Base-by-base conservation (phyloP, 2,888 invertebrate genomes). In the Blera fallax region DNA sequence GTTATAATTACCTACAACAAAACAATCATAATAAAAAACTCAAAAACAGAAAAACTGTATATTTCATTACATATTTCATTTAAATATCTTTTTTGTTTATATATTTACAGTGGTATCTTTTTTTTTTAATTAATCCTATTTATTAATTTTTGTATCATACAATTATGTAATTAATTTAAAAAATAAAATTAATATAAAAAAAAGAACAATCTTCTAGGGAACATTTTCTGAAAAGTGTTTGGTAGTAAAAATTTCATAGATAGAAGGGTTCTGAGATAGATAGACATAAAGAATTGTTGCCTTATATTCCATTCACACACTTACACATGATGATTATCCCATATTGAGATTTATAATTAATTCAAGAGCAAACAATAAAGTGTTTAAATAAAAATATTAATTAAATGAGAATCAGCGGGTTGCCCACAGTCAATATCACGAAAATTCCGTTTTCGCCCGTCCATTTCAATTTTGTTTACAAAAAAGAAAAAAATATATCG, bases 91-190 rank as follows among this genome's bases (percentile, higher is more conserved):
- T 70, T 56, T 69, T 50, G 45, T 48, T 65, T 77, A 29, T 70
- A 52, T 84, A 84, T 84, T 74, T 84, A 84, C 84, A 84, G 16
- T 14, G 45, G 67, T 69, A 69, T 79, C 50, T 43, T 0, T 62
- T 67, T 32, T 48, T 72, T 52, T 65, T 67, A 45, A 3, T 74
- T 69, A 21, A 43, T 74, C 50, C 40, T 78, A 73, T 79, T 62
- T 24, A 50, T 73, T 83, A 74, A 40, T 62, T 62, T 10, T 7
- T 56, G 50, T 67, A 40, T 62, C 62, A 73, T 54, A 84, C 83
- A 84, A 74, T 79, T 54, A 84, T 84, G 84, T 79, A 84, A 84
- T 74, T 69, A 79, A 64, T 69, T 77, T 58, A 64, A 62, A 77
- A 67, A 73, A 67, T 69, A 73, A 73, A 78, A 78, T 43, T 64